Evolutionary conservation across 2,888 invertebrate genomes (phyloP), one percentile per base, ranked within the genome.

Genomic region (Eristalinus aeneus): DNA sequence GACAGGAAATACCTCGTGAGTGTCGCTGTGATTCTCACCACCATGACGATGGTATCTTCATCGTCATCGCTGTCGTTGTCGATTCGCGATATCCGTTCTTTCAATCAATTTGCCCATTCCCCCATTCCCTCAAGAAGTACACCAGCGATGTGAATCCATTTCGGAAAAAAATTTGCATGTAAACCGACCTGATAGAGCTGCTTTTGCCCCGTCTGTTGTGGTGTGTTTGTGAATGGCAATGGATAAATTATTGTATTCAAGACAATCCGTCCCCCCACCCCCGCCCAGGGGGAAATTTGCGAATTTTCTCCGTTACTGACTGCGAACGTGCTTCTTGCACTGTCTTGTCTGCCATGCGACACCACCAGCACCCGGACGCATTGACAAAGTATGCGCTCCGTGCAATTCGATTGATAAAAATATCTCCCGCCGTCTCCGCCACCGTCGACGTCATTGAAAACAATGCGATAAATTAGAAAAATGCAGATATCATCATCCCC

Each of bases 81-180:
- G 75, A 85, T 69, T 76, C 72, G 76, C 85, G 80, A 80, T 80
- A 85, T 84, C 71, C 84, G 79, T 72, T 75, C 75, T 58, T 79
- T 79, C 79, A 84, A 84, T 84, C 75, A 79, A 84, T 79, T 75
- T 84, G 64, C 61, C 65, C n/a, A 63, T 71, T n/a, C 27, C 68
- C 61, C 65, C n/a, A 63, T 71, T n/a, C 27, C 27, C 27, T 27
- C 2, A 27, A 2, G 27, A n/a, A n/a, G n/a, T n/a, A n/a, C n/a
- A n/a, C n/a, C n/a, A n/a, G n/a, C n/a, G n/a, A n/a, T n/a, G n/a
- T n/a, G n/a, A 83, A 73, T 77, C 68, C 77, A 74, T 73, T 83
- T 74, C 69, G 53, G 60, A 16, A 16, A 39, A 71, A 67, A 79
- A 84, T 84, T 84, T 84, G 75, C 84, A 84, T 84, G 71, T 79